A percentile compares a stretch with the other conserved stretches of the same genome.
These are phyloP conservation scores for Nomia melanderi DNA, from an alignment of 1,140 invertebrate genomes.

Conservation along the genomic window DNA sequence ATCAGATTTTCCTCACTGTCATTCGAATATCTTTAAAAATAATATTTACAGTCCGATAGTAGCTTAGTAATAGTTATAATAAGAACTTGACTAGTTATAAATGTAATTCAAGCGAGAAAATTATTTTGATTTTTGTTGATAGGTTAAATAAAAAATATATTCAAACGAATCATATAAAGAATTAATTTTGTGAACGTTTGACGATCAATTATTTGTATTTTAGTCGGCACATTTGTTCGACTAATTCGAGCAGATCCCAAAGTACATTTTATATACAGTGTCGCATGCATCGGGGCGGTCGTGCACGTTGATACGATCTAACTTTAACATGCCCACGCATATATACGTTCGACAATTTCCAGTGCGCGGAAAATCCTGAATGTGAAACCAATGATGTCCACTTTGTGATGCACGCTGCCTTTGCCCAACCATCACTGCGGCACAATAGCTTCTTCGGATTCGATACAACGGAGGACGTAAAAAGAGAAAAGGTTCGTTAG, in stretches of 20 bases:
- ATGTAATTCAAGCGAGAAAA: too few relatives aligned
- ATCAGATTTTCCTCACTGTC: too few relatives aligned
- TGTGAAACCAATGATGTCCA: slow-evolving; percentile 5
- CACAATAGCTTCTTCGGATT: slow-evolving; percentile 10
- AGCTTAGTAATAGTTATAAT: too few relatives aligned
- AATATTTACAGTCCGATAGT: too few relatives aligned
- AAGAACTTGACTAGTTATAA: too few relatives aligned
- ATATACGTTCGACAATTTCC: neutral
- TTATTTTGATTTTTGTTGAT: too few relatives aligned
- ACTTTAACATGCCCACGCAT: neutral
- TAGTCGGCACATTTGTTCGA: neutral
- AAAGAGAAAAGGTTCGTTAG: slow-evolving; percentile 19
- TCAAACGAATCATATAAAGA: too few relatives aligned
- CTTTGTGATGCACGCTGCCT: neutral
- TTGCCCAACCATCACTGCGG: slow-evolving; percentile 1
- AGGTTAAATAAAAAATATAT: too few relatives aligned
- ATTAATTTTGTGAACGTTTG: neutral
- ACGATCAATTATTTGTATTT: neutral
- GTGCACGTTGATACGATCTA: neutral
- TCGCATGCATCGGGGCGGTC: neutral
- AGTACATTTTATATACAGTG: neutral
- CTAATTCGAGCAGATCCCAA: neutral
- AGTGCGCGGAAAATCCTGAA: slow-evolving; percentile 19
- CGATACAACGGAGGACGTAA: slow-evolving; percentile 6
- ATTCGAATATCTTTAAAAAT: too few relatives aligned